phyloP scores from a whole-genome alignment of 1,140 invertebrate species.

The Samia ricini region DNA sequence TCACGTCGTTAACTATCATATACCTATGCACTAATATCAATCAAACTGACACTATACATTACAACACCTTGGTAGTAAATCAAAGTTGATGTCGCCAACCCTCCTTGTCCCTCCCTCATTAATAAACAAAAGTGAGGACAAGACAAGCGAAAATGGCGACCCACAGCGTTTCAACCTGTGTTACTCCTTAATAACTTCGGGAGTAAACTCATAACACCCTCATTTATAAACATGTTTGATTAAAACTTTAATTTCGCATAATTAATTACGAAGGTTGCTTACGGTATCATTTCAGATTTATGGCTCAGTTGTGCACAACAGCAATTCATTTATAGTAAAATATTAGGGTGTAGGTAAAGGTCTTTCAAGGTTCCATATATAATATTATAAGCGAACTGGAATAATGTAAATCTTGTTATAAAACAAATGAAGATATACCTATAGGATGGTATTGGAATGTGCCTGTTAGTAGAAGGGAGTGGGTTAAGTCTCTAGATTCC shows the following conservation, averaged over 20 bases:
- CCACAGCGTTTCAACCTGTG: conserved; percentile 16
- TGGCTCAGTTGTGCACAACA: neutral
- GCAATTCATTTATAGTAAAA: neutral
- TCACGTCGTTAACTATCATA: conserved; percentile 24
- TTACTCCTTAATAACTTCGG: conserved; percentile 20
- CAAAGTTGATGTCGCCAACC: conserved; percentile 31
- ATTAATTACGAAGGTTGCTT: conserved; percentile 18
- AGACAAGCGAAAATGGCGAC: conserved; percentile 20
- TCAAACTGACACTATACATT: conserved; percentile 43
- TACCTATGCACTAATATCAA: conserved; percentile 34
- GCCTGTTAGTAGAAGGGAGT: no score
- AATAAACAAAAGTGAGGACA: conserved; percentile 38
- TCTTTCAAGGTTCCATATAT: no score
- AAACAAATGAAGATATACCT: no score
- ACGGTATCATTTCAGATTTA: neutral
- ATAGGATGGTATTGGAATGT: no score
- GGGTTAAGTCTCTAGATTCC: no score
- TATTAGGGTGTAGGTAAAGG: neutral
- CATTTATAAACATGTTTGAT: conserved; percentile 32
- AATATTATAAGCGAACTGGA: no score
- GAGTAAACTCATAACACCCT: conserved; percentile 20
- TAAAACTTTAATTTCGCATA: conserved; percentile 23
- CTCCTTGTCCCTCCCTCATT: conserved; percentile 27
- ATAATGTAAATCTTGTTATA: no score
- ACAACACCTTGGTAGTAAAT: conserved; percentile 35